Base-by-base conservation (phyloP, 2,888 invertebrate genomes). In the Diarsia dahlii region DNA sequence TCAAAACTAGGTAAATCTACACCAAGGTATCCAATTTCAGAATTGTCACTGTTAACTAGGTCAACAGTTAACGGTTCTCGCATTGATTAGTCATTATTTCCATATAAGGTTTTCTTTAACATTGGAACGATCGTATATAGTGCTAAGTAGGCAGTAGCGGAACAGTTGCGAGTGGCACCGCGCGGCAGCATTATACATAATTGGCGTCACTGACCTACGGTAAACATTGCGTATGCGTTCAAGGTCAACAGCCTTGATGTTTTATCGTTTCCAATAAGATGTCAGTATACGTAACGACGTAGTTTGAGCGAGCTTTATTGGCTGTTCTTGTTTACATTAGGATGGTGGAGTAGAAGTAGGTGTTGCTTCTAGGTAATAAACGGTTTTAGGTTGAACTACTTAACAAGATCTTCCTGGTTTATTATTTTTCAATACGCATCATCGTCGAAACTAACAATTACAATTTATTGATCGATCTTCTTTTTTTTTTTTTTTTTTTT, bases 181-280 rank as follows among this genome's bases (percentile, higher is more conserved):
- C 76, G 76, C 76, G 74, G 85, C 79, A 78, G 74, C 76, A 80
- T 82, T 77, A 84, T 83, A 81, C 79, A 80, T 86, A 88, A 87
- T 85, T 85, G 87, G 86, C 86, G 89, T 90, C 90, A 89, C 88
- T 90, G 89, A 90, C 89, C 90, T 89, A 87, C 84, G 76, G 83
- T 87, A 88, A 90, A 89, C 89, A 89, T 87, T 89, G 87, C 85
- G 85, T 81, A 78, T 87, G 82, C 82, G 79, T 85, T 82, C 87
- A 89, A 90, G 90, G 89, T 88, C 85, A 89, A 82, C 85, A 79
- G 80, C 88, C 87, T 89, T 87, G 81, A 86, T 80, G 81, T 74
- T 86, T 86, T 84, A 87, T 88, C 84, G 84, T 86, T 87, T 84
- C 80, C 84, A 88, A 88, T 84, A 88, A 85, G 76, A 85, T 85